Evolutionary conservation across 1,140 invertebrate species (phyloP), one percentile per base, ranked within the genome.

Genomic region (Polyergus mexicanus): DNA sequence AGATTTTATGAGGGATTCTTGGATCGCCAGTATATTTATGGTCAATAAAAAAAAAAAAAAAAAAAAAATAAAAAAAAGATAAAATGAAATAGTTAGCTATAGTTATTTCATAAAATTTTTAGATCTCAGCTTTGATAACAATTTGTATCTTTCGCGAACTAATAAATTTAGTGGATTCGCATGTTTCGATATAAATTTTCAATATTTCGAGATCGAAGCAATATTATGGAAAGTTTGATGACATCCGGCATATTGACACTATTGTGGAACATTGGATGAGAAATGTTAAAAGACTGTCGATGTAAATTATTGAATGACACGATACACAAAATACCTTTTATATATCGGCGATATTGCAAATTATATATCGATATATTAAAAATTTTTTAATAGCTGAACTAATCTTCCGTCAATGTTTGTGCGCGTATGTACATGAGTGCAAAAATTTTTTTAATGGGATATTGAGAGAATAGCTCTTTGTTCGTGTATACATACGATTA

Each of bases 241-340:
- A 54, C 60, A 32, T 38, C 19, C 41, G 75, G 28, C 75, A 32
- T 51, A 80, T 68, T 28, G 76, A 80, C 63, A 68, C 68, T 58
- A 69, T 69, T 56, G 68, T 51, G 28, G 32, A 69, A 68, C 63
- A 11, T 56, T 51, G 63, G 32, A 68, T 69, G 63, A 25, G 32
- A 80, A 56, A 80, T 80, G 44, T 69, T 38, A 47, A 80, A 69
- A 32, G 28, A 69, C 38, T 19, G 38, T 38, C 25, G 62, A 54
- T 68, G 68, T 25, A 47, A 80, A 69, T 80, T 80, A 69, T 80
- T 56, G 32, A 56, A 56, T n/a, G 32, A 35, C 28, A 54, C 32
- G n/a, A 25, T 65, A 68, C 54, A 76, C 35, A 75, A 13, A 51
- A 78, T 16, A 51, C 13, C 35, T 66, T 66, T 38, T 35, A n/a